Percentiles rank a stretch among this genome's conserved stretches.
phyloP scores from a whole-genome alignment of 2,888 invertebrate genomes.

The Chrysolina oricalcia region DNA sequence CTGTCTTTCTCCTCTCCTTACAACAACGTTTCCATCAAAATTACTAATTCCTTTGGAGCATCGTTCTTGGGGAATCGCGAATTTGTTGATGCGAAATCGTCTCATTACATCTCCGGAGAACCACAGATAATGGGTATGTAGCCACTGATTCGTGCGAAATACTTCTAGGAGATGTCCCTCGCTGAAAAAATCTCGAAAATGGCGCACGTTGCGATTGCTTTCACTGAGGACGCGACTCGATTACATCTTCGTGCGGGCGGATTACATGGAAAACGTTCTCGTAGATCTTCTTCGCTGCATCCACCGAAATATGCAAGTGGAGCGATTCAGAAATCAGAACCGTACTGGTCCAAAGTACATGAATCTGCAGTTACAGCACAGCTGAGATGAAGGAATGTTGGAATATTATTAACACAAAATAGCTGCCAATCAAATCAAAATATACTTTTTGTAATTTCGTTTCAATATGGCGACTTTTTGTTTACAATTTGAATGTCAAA shows the following conservation, averaged over 20 bases:
- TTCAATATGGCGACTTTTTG: no score
- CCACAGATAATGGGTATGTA: constrained; percentile 25
- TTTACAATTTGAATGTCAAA: no score
- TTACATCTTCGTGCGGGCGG: constrained; percentile 40
- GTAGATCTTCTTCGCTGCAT: neutral
- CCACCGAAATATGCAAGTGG: neutral
- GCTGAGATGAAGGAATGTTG: no score
- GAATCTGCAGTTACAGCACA: no score
- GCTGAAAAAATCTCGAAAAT: constrained; percentile 29
- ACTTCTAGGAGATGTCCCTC: constrained; percentile 35
- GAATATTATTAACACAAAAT: no score
- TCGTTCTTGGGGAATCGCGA: constrained; percentile 6
- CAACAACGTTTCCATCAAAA: neutral
- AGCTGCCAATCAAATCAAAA: no score
- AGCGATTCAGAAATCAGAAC: neutral
- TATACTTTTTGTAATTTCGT: no score
- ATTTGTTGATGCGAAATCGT: constrained; percentile 30
- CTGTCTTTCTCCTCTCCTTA: no score
- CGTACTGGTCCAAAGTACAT: no score
- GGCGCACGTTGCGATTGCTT: constrained; percentile 39
- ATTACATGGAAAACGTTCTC: constrained; percentile 32
- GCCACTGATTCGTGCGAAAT: constrained; percentile 35
- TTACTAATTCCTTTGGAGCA: neutral
- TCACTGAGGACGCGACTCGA: constrained; percentile 39
- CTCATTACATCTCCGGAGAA: constrained; percentile 26